A percentile compares a stretch with the other conserved stretches of the same genome.
These are phyloP conservation scores for Volucella bombylans DNA, from an alignment of 2,888 invertebrate genomes.

Conservation along the genomic window DNA sequence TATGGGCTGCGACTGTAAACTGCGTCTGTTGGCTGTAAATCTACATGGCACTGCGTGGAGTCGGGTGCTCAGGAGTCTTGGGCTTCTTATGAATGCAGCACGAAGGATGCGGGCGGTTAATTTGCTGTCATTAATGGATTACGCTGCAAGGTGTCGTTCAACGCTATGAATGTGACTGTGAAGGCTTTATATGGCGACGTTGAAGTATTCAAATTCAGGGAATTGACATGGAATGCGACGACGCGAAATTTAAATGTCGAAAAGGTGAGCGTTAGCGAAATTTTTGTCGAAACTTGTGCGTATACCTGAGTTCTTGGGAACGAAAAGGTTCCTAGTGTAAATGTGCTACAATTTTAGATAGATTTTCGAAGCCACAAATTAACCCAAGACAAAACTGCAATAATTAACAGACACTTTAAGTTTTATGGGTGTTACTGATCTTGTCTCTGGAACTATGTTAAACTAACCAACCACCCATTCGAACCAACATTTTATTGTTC, in stretches of 20 bases:
- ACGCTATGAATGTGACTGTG: constrained; percentile 19
- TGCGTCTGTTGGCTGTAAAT: constrained; percentile 41
- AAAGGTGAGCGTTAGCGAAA: no score
- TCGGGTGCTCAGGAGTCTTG: constrained; percentile 26
- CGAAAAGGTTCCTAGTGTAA: no score
- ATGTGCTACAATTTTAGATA: no score
- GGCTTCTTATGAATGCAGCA: constrained; percentile 51
- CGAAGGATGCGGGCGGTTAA: constrained; percentile 70
- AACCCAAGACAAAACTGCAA: no score
- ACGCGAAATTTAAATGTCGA: background rate
- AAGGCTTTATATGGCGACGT: constrained; percentile 45
- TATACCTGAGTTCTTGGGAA: no score
- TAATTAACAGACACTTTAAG: no score
- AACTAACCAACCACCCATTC: no score
- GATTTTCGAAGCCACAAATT: no score
- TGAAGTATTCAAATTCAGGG: constrained; percentile 35
- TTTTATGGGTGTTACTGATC: no score
- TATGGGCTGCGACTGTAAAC: background rate
- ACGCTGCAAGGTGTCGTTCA: constrained; percentile 64
- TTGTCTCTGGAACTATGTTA: no score
- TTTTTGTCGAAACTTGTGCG: no score
- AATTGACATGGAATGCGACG: constrained; percentile 18
- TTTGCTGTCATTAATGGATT: constrained; percentile 69
- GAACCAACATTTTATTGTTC: no score
- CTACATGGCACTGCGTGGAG: constrained; percentile 39